A percentile compares a stretch with the other conserved stretches of the same genome.
Conservation (phyloP, 2,113 vertebrate genomes). For the Syngnathus scovelli region DNA sequence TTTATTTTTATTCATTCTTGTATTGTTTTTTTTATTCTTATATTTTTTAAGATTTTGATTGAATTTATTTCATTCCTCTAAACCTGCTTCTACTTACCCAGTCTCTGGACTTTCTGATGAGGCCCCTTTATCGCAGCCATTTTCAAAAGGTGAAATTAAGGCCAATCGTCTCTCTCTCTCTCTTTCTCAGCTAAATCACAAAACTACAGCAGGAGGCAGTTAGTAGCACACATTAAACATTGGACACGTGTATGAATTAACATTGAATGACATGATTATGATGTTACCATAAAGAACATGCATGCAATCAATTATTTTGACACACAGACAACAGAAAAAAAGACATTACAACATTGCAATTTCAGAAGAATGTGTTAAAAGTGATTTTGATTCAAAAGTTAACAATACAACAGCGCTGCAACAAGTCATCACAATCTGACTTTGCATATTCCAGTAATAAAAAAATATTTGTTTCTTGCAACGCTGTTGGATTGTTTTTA, state of each 20-base stretch:
- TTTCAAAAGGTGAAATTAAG: constrained; percentile 84
- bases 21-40: too few relatives aligned
- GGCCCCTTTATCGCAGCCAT: constrained; percentile 76
- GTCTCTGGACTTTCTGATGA: constrained; percentile 70
- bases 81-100: constrained; percentile 79
- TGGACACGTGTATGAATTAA: constrained; percentile 63
- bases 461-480: not conserved
- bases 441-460: not conserved
- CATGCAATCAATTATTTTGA: constrained; percentile 35
- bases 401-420: not conserved
- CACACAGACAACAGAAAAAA: constrained; percentile 5
- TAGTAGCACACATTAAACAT: constrained; percentile 76
- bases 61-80: constrained; percentile 1
- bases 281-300: constrained; percentile 22
- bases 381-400: not conserved
- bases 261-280: constrained; percentile 72
- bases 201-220: constrained; percentile 85
- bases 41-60: too few relatives aligned
- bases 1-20: too few relatives aligned
- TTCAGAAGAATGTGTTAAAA: not conserved
- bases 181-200: constrained; percentile 80
- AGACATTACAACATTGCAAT: not conserved
- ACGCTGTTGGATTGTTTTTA: not conserved
- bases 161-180: constrained; percentile 62
- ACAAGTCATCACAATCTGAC: not conserved